Evolutionary conservation across 1,140 invertebrate species (phyloP), one percentile per base, ranked within the genome.

Genomic region (Diploscapter pachys): DNA sequence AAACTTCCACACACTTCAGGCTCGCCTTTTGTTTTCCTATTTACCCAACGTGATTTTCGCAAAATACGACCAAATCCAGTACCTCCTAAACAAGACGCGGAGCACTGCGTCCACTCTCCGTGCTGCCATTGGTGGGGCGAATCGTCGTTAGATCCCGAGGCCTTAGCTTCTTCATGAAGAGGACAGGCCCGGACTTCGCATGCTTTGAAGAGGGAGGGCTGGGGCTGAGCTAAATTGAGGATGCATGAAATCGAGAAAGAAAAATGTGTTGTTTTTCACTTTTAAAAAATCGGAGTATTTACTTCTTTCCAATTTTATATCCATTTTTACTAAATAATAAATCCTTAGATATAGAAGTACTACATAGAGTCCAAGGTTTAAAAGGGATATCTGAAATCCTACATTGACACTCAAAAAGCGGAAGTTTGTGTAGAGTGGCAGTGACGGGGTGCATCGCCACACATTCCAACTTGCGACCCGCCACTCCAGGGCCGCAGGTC

Each of bases 31-130:
- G 90, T 13, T 90, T 88, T 70, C 90, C 90, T 91, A 79, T 57
- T 83, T 61, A 69, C 5, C 56, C 72, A 83, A 81, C 63, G 64
- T 57, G 57, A 48, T 78, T 13, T 13, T 80, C 72, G 51, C 11
- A 73, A 78, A 48, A 11, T 81, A 9, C 51, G 54, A 1, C 57
- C 31, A 31, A 31, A 31, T 31, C 31, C 31, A 31, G 31, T 31
- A 87, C 88, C 94, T 83, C 95, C 95, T 3, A 97, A 89, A 87
- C 95, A 98, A 63, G 93, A 93, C 2, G 93, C 93, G 82, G 93
- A 96, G 88, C 95, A 98, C 74, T 92, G 91, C 1, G 93, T 94
- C 81, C 89, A 89, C 6, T 89, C 89, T n/a, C 83, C 81, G 5
- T 85, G 83, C 64, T 86, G 82, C 88, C 89, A 90, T 6, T 75